phyloP scores from a whole-genome alignment of 30 jellyfish, hydroid and myxozoan species.

The Clytia hemisphaerica region DNA sequence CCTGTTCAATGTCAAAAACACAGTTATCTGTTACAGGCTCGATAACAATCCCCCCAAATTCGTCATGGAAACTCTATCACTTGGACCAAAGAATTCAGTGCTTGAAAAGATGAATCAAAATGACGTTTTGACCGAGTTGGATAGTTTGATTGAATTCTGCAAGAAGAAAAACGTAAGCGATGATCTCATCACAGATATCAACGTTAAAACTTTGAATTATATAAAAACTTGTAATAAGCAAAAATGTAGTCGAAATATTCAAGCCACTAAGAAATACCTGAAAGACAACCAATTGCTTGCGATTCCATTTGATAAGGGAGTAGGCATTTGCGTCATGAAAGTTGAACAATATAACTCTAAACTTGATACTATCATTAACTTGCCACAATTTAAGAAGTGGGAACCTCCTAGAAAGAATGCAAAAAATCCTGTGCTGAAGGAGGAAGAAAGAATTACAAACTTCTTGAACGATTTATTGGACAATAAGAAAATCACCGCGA shows the following conservation, averaged over 20 bases:
- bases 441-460: too few relatives aligned
- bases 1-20: background rate
- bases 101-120: background rate
- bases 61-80: background rate
- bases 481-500: too few relatives aligned
- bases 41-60: background rate
- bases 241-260: slow-evolving; percentile 22
- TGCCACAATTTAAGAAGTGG: slow-evolving; percentile 24
- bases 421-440: slow-evolving; percentile 32
- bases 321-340: slow-evolving; percentile 29
- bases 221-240: slow-evolving; percentile 24
- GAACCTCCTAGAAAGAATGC: slow-evolving; percentile 22
- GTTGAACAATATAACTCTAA: slow-evolving; percentile 27
- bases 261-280: slow-evolving; percentile 9
- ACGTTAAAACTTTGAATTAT: slow-evolving; percentile 15
- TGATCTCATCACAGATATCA: slow-evolving; percentile 25
- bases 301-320: slow-evolving; percentile 32
- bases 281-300: slow-evolving; percentile 35
- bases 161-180: too few relatives aligned
- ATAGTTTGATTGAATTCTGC: background rate
- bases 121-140: background rate
- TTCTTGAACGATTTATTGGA: too few relatives aligned
- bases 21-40: too few relatives aligned
- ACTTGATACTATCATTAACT: slow-evolving; percentile 18
- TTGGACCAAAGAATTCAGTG: background rate